Base-by-base conservation (phyloP, 2,888 invertebrate species). In the Metalampra italica region DNA sequence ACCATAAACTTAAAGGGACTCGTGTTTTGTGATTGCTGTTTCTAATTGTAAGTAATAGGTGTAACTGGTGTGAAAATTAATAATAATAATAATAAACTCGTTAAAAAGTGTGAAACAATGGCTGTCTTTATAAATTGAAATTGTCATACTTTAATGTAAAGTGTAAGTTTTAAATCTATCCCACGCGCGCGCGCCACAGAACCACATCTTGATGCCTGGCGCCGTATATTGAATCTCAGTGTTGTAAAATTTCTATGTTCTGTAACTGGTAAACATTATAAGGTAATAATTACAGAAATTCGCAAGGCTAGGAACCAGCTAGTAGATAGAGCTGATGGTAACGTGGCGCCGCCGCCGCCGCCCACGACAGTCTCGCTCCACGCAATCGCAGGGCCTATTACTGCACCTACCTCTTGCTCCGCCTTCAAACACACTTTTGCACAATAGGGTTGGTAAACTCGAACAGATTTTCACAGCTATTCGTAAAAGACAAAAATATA, bases 291-390 rank as follows among this genome's bases (percentile, higher is more conserved):
- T 44, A 47, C 44, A 43, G 43, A 34, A 36, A 50, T 50, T 42
- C 41, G 42, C 44, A 15, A 43, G 39, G 43, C 47, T 40, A 38
- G 42, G 46, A 50, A 50, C 47, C 51, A 47, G 39, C 29, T 41
- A 43, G 46, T 42, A 47, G 49, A 46, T 48, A 50, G 47, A 47
- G 60, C 52, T 69, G 65, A 67, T 61, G 60, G 60, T 62, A 62
- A 62, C 43, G 22, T 34, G 29, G 56, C 57, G 55, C 52, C 63
- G 75, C 75, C 75, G 75, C 75, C 75, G 62, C 65, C 75, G 71
- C 75, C 75, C 71, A 75, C 75, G 59, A 55, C 32, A 53, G 72
- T 68, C 72, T 66, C 64, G 65, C 53, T 51, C 46, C 56, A 54
- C 61, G 60, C 66, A 58, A 66, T 67, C 63, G 71, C 69, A 62